phyloP scores from a whole-genome alignment of 2,888 invertebrate genomes.

The Marronus borbonicus region DNA sequence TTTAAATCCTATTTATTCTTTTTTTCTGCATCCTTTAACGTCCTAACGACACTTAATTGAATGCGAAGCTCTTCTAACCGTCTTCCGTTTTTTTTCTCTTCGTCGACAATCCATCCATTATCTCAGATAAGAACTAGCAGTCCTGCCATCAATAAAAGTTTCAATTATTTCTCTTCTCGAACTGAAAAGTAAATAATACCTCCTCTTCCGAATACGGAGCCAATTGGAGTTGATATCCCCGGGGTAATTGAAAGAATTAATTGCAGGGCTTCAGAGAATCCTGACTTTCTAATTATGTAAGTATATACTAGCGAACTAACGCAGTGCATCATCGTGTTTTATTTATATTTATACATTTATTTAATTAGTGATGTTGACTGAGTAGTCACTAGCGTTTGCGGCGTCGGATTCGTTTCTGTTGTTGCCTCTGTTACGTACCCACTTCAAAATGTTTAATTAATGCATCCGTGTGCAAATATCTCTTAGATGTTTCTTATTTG shows the following conservation, averaged over 20 bases:
- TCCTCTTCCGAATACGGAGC: not conserved
- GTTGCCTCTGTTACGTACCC: slow-evolving; percentile 9
- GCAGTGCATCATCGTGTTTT: not conserved
- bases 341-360: slow-evolving; percentile 31
- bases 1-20: slow-evolving; percentile 41
- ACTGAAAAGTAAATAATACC: slow-evolving; percentile 43
- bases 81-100: slow-evolving; percentile 21
- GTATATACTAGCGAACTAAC: slow-evolving; percentile 6
- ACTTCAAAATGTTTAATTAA: slow-evolving; percentile 39
- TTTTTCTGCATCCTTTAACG: slow-evolving; percentile 36
- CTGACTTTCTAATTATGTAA: slow-evolving; percentile 9
- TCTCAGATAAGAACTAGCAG: slow-evolving; percentile 38
- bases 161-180: slow-evolving; percentile 38
- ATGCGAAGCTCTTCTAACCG: slow-evolving; percentile 20
- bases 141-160: slow-evolving; percentile 39
- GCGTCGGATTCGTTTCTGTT: not conserved
- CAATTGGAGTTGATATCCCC: slow-evolving; percentile 32
- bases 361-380: slow-evolving; percentile 38
- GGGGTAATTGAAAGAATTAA: slow-evolving; percentile 29
- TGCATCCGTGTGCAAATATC: not conserved
- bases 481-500: slow-evolving; percentile 30
- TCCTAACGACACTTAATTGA: slow-evolving; percentile 43
- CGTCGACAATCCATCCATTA: slow-evolving; percentile 42
- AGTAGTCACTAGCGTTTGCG: not conserved
- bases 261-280: not conserved